A percentile compares a stretch with the other conserved stretches of the same genome.
Conservation (phyloP, 1,140 invertebrate species). For the Trichonephila clavipes region DNA sequence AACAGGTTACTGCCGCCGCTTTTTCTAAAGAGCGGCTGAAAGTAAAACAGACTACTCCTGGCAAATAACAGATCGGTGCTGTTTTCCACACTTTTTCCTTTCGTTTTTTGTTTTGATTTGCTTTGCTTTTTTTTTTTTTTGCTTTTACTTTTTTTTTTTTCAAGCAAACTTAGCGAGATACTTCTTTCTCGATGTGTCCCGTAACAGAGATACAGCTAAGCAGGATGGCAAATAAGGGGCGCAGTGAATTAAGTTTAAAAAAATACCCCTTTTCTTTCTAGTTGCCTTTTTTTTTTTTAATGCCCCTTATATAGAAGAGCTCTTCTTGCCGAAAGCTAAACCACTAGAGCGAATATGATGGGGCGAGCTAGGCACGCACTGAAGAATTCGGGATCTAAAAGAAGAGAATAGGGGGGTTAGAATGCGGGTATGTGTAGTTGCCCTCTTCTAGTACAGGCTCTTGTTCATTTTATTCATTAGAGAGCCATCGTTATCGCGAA, state of each 20-base stretch:
- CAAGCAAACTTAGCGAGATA: not conserved
- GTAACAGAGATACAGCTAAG: no score
- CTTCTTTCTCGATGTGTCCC: no score
- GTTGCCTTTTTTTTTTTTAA: not conserved
- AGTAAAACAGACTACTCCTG: slow-evolving; percentile 25
- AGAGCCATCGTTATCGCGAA: slow-evolving; percentile 9
- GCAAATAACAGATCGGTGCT: slow-evolving; percentile 26
- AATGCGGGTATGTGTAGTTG: not conserved
- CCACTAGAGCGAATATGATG: not conserved
- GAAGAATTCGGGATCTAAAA: not conserved
- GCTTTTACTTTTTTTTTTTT: not conserved
- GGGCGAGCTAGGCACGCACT: not conserved
- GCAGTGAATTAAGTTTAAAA: slow-evolving; percentile 4
- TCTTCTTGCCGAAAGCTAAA: slow-evolving; percentile 4
- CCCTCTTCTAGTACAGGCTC: not conserved
- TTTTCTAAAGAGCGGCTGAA: slow-evolving; percentile 16
- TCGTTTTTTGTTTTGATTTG: not conserved
- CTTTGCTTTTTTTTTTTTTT: not conserved
- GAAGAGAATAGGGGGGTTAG: not conserved
- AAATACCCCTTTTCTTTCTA: not conserved
- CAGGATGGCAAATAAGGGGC: slow-evolving; percentile 5
- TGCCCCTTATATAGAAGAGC: not conserved
- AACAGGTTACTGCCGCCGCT: slow-evolving; percentile 22
- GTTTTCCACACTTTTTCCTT: slow-evolving; percentile 14
- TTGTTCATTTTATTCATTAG: slow-evolving; percentile 59